Percentiles rank a stretch among this genome's conserved stretches.
Conservation (phyloP, 2,888 invertebrate species). For the Elaeidobius kamerunicus region DNA sequence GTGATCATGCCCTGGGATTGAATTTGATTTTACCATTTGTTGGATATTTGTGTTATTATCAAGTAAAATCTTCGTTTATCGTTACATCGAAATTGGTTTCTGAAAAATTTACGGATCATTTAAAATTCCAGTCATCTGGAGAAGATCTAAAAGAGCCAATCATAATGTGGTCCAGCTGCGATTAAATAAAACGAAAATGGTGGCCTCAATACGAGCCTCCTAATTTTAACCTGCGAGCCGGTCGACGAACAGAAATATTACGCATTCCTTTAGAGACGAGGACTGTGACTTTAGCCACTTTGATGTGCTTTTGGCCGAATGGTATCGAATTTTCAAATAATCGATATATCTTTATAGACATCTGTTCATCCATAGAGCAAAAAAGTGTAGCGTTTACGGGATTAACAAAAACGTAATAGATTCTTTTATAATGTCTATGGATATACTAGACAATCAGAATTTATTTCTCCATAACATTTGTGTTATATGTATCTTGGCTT, state of each 20-base stretch:
- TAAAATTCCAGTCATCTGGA: not conserved
- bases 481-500: no score
- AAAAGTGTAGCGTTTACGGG: no score
- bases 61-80: no score
- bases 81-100: no score
- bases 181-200: slow-evolving; percentile 27
- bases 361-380: not conserved
- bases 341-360: not conserved
- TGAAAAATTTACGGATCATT: no score
- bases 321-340: slow-evolving; percentile 5
- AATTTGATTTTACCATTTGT: no score
- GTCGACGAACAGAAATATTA: slow-evolving; percentile 25
- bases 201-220: slow-evolving; percentile 25
- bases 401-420: no score
- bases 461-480: no score
- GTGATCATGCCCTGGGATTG: no score
- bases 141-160: not conserved
- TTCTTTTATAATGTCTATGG: no score
- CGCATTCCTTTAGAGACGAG: slow-evolving; percentile 21
- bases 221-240: slow-evolving; percentile 26
- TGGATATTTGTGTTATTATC: no score
- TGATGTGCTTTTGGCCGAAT: not conserved
- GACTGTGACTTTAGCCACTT: slow-evolving; percentile 18
- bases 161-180: slow-evolving; percentile 20
- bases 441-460: no score